Percentiles rank a stretch among this genome's conserved stretches.
Evolutionary conservation across 53 echinoderm and acorn worm species (phyloP).

Genomic region (Antedon mediterranea): DNA sequence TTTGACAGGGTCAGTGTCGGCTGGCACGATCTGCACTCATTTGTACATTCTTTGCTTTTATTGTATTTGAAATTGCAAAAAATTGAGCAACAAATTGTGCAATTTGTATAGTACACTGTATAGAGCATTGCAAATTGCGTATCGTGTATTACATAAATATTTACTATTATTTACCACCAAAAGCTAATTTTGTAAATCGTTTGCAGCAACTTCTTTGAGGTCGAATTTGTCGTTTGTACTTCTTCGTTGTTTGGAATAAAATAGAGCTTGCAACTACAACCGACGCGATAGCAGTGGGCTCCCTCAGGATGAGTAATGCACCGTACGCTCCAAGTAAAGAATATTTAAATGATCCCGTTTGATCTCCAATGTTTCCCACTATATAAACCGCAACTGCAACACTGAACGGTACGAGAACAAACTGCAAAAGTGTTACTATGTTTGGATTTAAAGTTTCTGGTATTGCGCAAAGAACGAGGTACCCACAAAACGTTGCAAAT

Average conservation of each 20-base stretch:
- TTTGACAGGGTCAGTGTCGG: too few relatives aligned
- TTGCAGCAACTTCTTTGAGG: conserved; percentile 29
- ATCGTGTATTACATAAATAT: too few relatives aligned
- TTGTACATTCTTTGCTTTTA: too few relatives aligned
- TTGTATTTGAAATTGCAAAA: too few relatives aligned
- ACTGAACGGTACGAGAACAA: conserved; percentile 32
- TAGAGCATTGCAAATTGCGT: too few relatives aligned
- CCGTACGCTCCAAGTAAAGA: conserved; percentile 31
- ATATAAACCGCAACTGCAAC: conserved; percentile 53
- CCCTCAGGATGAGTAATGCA: conserved; percentile 12
- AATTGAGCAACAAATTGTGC: too few relatives aligned
- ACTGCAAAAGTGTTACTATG: conserved; percentile 18
- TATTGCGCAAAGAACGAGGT: conserved; percentile 30
- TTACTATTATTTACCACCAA: conserved; percentile 36
- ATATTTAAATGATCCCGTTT: conserved; percentile 36
- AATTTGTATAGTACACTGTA: too few relatives aligned
- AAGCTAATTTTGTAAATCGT: conserved; percentile 35
- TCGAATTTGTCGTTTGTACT: conserved; percentile 20
- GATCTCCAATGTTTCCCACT: conserved; percentile 67
- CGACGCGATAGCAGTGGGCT: conserved; percentile 33
- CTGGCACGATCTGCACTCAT: too few relatives aligned
- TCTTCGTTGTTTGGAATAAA: conserved; percentile 37
- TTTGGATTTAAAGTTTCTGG: conserved; percentile 33
- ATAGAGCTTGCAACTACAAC: conserved; percentile 41
- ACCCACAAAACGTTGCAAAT: conserved; percentile 64